phyloP scores from a whole-genome alignment of 2,113 vertebrate species.

The Carassius gibelio region DNA sequence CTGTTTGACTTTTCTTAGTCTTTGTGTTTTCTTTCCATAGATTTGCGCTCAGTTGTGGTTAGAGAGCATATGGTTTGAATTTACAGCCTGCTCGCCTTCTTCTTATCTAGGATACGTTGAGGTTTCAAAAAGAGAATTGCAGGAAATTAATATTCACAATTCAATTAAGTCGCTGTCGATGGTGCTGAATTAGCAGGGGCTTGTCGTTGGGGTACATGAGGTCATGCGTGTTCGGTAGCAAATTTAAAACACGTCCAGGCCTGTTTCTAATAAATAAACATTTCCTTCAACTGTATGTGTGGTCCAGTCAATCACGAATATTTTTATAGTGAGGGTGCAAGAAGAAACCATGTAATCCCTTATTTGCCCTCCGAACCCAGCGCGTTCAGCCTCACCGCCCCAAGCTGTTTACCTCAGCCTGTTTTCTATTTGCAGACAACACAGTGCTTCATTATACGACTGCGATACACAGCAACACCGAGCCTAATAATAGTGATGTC shows the following conservation, averaged over 20 bases:
- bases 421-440: constrained; percentile 55
- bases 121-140: constrained; percentile 17
- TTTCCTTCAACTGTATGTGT: constrained; percentile 69
- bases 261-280: constrained; percentile 71
- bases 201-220: constrained; percentile 62
- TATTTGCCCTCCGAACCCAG: constrained; percentile 27
- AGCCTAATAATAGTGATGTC: constrained; percentile 40
- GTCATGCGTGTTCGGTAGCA: constrained; percentile 65
- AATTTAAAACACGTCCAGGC: constrained; percentile 59
- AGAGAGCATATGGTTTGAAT: constrained; percentile 31
- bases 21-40: constrained; percentile 10
- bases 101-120: constrained; percentile 26
- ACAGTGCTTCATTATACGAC: constrained; percentile 56
- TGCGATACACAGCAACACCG: constrained; percentile 40
- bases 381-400: constrained; percentile 23
- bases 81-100: background rate
- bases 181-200: constrained; percentile 57
- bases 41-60: constrained; percentile 8
- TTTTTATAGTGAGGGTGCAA: constrained; percentile 58
- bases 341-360: constrained; percentile 35
- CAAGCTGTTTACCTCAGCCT: constrained; percentile 44
- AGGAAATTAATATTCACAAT: constrained; percentile 53
- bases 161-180: constrained; percentile 54
- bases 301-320: constrained; percentile 67
- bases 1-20: background rate